phyloP scores from a whole-genome alignment of 2,888 invertebrate species.

The Drosophila merina region DNA sequence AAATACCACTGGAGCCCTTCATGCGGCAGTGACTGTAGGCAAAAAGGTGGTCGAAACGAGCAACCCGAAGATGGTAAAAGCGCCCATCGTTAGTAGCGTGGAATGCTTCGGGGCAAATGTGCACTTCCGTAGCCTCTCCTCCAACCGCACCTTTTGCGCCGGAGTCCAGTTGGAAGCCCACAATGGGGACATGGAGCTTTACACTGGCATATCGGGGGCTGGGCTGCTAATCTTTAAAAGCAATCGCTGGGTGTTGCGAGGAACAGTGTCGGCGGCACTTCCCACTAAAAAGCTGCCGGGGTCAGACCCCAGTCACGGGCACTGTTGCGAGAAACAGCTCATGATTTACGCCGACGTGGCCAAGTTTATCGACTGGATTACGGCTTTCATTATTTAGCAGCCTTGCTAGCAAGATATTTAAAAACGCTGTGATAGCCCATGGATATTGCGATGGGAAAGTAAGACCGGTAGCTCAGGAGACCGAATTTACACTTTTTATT shows the following conservation, averaged over 20 bases:
- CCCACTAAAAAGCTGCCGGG: constrained; percentile 47
- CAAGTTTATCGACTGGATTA: constrained; percentile 86
- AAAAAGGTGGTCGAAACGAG: constrained; percentile 18
- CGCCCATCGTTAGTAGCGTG: constrained; percentile 85
- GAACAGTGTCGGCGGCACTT: constrained; percentile 85
- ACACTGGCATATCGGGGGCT: constrained; percentile 87
- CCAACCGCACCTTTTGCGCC: constrained; percentile 83
- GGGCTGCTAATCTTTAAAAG: constrained; percentile 84
- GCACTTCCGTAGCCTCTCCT: constrained; percentile 80
- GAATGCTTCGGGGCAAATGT: constrained; percentile 85
- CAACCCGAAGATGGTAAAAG: constrained; percentile 72
- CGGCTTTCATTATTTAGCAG: constrained; percentile 75
- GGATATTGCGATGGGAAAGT: constrained; percentile 1
- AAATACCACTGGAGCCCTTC: constrained; percentile 28
- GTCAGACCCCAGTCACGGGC: constrained; percentile 46
- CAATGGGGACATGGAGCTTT: constrained; percentile 48
- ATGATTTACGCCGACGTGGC: constrained; percentile 88
- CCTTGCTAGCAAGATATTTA: background rate
- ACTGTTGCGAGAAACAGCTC: constrained; percentile 86
- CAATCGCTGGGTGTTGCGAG: constrained; percentile 84
- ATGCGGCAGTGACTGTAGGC: background rate
- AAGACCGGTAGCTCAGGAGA: background rate
- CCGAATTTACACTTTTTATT: background rate
- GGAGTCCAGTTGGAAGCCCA: constrained; percentile 55
- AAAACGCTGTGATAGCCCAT: constrained; percentile 35